Conservation (phyloP, 2,797 vertebrate genomes). For the Sebastes hopkinsi region DNA sequence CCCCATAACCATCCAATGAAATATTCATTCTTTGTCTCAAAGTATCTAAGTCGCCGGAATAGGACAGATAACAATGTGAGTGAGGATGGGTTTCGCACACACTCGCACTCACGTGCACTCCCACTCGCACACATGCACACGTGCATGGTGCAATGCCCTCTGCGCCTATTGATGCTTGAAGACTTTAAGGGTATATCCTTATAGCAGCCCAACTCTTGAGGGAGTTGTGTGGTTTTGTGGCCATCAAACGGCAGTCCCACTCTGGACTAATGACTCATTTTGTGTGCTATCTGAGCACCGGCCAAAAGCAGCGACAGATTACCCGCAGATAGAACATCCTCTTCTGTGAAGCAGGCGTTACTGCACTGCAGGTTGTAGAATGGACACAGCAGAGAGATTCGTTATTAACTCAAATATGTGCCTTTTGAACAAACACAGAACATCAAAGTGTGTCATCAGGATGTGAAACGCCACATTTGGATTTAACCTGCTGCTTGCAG, state of each 20-base stretch:
- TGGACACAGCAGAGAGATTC: conserved; percentile 48
- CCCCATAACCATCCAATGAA: conserved; percentile 75
- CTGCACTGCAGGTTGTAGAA: conserved; percentile 41
- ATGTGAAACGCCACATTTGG: conserved; percentile 15
- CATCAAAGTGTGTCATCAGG: conserved; percentile 24
- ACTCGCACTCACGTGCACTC: neutral
- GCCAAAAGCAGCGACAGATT: conserved; percentile 50
- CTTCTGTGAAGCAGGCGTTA: conserved; percentile 53
- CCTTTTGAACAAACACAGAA: conserved; percentile 48
- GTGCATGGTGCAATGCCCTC: conserved; percentile 25
- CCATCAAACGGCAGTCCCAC: conserved; percentile 33
- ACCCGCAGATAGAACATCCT: conserved; percentile 53
- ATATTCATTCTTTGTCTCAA: conserved; percentile 80
- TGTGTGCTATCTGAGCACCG: conserved; percentile 55
- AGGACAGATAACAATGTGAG: conserved; percentile 70
- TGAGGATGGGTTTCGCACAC: conserved; percentile 28
- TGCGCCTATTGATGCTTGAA: conserved; percentile 35
- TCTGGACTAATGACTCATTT: conserved; percentile 68
- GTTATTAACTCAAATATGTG: conserved; percentile 54
- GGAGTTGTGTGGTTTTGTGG: conserved; percentile 49
- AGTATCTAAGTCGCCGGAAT: conserved; percentile 65
- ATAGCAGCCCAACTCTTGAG: conserved; percentile 35
- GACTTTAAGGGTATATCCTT: conserved; percentile 34
- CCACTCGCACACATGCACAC: neutral
- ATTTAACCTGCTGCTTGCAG: conserved; percentile 5